phyloP scores from a whole-genome alignment of 37 sponge, comb jelly and placozoan species.

The Spongilla lacustris region DNA sequence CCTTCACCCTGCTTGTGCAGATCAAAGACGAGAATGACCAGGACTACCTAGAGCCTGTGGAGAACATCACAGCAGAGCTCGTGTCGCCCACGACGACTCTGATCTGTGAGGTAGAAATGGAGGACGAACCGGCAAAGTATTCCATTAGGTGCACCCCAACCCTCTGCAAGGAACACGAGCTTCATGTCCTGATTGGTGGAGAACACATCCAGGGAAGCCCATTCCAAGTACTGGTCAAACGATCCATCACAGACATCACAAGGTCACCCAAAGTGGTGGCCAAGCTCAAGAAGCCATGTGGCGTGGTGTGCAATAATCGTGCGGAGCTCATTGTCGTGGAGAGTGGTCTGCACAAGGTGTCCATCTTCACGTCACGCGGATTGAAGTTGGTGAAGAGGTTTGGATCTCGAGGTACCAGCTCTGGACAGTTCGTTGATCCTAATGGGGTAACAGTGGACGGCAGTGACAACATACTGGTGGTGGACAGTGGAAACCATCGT shows the following conservation, averaged over 20 bases:
- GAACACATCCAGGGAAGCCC: conserved; percentile 24
- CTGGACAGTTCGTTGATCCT: conserved; percentile 7
- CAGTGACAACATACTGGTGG: conserved; percentile 29
- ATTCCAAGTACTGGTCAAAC: background rate
- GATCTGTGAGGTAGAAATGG: background rate
- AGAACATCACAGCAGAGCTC: background rate
- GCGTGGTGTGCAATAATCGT: background rate
- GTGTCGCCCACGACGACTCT: background rate
- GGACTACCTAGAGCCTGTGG: background rate
- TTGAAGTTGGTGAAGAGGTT: background rate
- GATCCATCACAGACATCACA: background rate
- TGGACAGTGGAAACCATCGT: conserved; percentile 35
- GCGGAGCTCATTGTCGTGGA: background rate
- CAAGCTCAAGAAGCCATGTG: background rate
- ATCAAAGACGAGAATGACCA: background rate
- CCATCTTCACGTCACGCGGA: background rate
- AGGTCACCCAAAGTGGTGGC: background rate
- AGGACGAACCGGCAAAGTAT: background rate
- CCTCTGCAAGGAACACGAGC: conserved; percentile 2
- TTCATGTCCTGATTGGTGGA: conserved; percentile 10
- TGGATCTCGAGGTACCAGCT: background rate
- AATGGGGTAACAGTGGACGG: conserved; percentile 27
- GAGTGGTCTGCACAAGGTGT: background rate
- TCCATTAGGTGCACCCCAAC: conserved; percentile 2
- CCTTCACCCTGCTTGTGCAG: background rate